Base-by-base conservation (phyloP, 2,888 invertebrate genomes). In the Muscina levida region DNA sequence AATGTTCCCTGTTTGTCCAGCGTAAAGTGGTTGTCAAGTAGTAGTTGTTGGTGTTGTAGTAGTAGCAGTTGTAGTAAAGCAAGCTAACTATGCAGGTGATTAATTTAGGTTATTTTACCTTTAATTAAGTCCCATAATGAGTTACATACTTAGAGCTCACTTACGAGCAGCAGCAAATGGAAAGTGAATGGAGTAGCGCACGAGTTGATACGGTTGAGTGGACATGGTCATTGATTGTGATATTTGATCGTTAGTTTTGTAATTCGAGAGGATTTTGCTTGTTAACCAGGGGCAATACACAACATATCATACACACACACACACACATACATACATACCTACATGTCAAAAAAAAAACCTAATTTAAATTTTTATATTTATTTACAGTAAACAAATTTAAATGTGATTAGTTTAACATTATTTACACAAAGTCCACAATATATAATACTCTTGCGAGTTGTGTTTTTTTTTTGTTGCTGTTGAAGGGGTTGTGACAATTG, bases 61-160 rank as follows among this genome's bases (percentile, higher is more conserved):
- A n/a, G n/a, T n/a, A n/a, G n/a, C n/a, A n/a, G n/a, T n/a, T n/a
- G n/a, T n/a, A n/a, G n/a, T 51, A 56, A 48, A 17, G 17, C 15
- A 19, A 31, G 24, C 59, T 39, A 66, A 17, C 31, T 31, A 66
- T 56, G 67, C 81, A 75, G 48, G 77, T 81, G 81, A 81, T 81
- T 81, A 81, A 81, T 81, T 77, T 81, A 56, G 81, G 22, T 56
- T 72, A 81, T 77, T 81, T 81, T 75, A 81, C 74, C 77, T 81
- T 77, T 77, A 81, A 81, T 81, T 81, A 81, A 81, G 74, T 74
- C 62, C n/a, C 81, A 68, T 81, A 77, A 81, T 77, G 62, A 81
- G 74, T 75, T 77, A 39, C 59, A 71, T 44, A 19, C 0, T n/a
- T 15, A n/a, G 22, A 72, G 48, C 10, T 10, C n/a, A 48, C 56